Evolutionary conservation across 1,140 invertebrate species (phyloP).

Genomic region (Drosophila bifasciata): DNA sequence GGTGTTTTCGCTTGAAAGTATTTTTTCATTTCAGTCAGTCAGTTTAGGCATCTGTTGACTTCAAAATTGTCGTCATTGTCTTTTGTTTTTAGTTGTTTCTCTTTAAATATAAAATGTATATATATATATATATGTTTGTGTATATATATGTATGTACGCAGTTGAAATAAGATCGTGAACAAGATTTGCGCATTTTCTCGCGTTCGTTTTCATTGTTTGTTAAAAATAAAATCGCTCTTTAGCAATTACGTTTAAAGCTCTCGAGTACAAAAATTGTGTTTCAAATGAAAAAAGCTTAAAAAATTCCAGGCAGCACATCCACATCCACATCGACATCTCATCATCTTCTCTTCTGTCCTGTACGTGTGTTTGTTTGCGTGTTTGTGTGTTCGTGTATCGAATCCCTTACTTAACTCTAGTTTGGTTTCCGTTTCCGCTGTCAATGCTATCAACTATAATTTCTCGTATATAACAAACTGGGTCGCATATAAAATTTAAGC

Average conservation of each 20-base stretch:
- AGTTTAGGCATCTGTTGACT: constrained; percentile 82
- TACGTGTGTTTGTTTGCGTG: constrained; percentile 16
- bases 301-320: constrained; percentile 53
- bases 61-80: constrained; percentile 76
- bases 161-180: constrained; percentile 48
- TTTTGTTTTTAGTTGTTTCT: constrained; percentile 56
- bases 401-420: constrained; percentile 42
- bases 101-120: constrained; percentile 56
- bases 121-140: constrained; percentile 13
- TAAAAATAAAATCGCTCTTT: constrained; percentile 48
- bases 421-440: constrained; percentile 1
- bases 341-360: neutral
- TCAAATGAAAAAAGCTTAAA: constrained; percentile 74
- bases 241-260: constrained; percentile 70
- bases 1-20: constrained; percentile 46
- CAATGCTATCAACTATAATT: constrained; percentile 20
- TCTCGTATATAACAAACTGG: constrained; percentile 39
- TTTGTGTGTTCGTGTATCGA: constrained; percentile 21
- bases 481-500: constrained; percentile 63
- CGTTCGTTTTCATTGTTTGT: constrained; percentile 34
- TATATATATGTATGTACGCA: constrained; percentile 40
- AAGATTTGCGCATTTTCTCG: constrained; percentile 39
- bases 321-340: neutral
- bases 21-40: constrained; percentile 64
- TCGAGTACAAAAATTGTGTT: constrained; percentile 73